phyloP scores from a whole-genome alignment of 2,797 vertebrate species.

The Darevskia mixta region DNA sequence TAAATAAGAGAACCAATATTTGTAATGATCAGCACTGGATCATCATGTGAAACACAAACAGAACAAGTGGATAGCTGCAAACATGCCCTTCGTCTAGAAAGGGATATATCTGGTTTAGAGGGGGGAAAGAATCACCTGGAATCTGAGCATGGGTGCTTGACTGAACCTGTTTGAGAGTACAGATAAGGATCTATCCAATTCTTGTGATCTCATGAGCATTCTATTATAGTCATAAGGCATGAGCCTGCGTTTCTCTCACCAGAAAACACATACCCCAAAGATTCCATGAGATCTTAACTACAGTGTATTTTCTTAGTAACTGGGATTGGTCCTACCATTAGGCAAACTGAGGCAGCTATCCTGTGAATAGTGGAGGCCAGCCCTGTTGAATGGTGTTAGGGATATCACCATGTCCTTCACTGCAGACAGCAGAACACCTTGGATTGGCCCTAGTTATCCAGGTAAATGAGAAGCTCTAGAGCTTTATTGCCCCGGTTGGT shows the following conservation, averaged over 20 bases:
- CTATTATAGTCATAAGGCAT: slow-evolving; percentile 10
- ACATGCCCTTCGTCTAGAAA: not conserved
- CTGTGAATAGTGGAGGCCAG: not conserved
- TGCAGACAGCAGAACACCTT: too few species aligned
- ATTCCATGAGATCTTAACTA: slow-evolving; percentile 18
- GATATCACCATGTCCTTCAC: too few species aligned
- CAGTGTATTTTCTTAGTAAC: not conserved
- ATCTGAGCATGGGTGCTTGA: not conserved
- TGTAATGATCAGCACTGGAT: slow-evolving; percentile 8
- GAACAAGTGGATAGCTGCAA: slow-evolving; percentile 25
- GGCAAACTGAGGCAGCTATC: too few species aligned
- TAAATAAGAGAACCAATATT: slow-evolving; percentile 42
- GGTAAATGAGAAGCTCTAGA: slow-evolving; percentile 50
- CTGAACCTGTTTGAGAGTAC: slow-evolving; percentile 5
- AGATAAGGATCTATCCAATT: slow-evolving; percentile 4
- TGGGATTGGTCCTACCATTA: too few species aligned
- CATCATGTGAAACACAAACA: slow-evolving; percentile 16
- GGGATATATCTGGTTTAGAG: not conserved
- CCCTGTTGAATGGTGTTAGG: not conserved
- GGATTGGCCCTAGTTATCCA: not conserved
- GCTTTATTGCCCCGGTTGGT: slow-evolving; percentile 20
- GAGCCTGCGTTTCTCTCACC: slow-evolving; percentile 4
- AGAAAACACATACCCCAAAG: not conserved
- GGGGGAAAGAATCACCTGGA: not conserved
- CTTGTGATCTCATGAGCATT: slow-evolving; percentile 5